Evolutionary conservation across 2,888 invertebrate species (phyloP).

Genomic region (Orthosia incerta): DNA sequence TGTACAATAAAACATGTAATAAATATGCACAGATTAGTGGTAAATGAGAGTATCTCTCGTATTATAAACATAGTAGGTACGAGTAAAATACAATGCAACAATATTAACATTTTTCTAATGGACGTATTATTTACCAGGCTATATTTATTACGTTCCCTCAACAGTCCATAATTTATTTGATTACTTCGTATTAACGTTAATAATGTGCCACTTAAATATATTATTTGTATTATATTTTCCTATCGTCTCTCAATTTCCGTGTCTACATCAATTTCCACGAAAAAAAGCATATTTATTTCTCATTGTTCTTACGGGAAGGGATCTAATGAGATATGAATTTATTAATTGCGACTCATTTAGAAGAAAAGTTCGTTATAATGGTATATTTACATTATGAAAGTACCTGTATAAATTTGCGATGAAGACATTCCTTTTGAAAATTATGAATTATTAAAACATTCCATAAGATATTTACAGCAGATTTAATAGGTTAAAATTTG

Average conservation of each 20-base stretch:
- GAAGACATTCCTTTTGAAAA: background rate
- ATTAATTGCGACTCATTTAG: constrained; percentile 15
- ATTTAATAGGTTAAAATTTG: background rate
- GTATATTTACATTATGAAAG: background rate
- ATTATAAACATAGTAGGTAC: background rate
- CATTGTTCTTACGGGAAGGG: constrained; percentile 14
- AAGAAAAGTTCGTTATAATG: background rate
- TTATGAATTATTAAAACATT: background rate
- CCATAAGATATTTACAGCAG: background rate
- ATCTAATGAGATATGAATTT: constrained; percentile 24
- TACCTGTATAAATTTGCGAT: background rate
- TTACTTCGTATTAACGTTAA: constrained; percentile 17
- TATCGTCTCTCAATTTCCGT: background rate
- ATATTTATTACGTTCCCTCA: constrained; percentile 15
- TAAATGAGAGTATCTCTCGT: too few species aligned
- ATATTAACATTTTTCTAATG: background rate
- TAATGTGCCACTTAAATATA: background rate
- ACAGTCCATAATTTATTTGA: constrained; percentile 28
- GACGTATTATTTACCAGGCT: background rate
- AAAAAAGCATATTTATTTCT: background rate
- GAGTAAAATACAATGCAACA: background rate
- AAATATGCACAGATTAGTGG: too few species aligned
- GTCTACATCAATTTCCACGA: background rate
- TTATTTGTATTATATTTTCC: background rate
- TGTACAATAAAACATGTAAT: too few species aligned